phyloP scores from a whole-genome alignment of 2,797 vertebrate species.

The Eptatretus atami region DNA sequence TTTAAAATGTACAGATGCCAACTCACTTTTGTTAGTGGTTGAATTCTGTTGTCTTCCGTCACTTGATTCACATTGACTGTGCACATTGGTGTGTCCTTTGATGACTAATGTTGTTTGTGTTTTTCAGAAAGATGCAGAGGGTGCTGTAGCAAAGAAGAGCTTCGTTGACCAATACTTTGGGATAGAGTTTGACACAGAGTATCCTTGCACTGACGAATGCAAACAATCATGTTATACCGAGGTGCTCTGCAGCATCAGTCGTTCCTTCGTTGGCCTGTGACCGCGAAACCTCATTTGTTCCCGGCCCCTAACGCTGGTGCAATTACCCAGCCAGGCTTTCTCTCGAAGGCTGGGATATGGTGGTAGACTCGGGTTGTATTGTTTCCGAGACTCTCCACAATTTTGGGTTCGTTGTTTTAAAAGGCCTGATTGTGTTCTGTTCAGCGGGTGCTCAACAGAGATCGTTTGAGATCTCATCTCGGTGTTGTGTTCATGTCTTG shows the following conservation, averaged over 20 bases:
- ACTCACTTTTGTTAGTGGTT: no score
- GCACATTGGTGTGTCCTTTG: no score
- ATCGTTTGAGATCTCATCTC: no score
- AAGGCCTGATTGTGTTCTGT: conserved; percentile 10
- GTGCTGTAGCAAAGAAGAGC: conserved; percentile 53
- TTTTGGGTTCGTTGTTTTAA: conserved; percentile 18
- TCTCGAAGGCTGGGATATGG: accelerated
- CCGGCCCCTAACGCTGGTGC: not conserved
- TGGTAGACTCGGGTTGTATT: not conserved
- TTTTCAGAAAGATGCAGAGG: conserved; percentile 14
- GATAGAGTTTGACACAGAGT: conserved; percentile 78
- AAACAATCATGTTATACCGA: no score
- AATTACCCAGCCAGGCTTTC: conserved; percentile 8
- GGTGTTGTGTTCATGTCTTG: no score
- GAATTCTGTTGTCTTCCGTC: no score
- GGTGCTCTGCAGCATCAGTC: not conserved
- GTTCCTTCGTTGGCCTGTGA: no score
- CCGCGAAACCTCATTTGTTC: not conserved
- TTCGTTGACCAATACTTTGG: conserved; percentile 95
- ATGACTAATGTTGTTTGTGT: not conserved
- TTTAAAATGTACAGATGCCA: no score
- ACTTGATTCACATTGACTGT: no score
- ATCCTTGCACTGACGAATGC: conserved; percentile 22
- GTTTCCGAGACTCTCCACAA: not conserved
- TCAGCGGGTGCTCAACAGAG: no score